A percentile compares a stretch with the other conserved stretches of the same genome.
Conservation (phyloP, 30 jellyfish, hydroid and myxozoan species). For the Turritopsis rubra region DNA sequence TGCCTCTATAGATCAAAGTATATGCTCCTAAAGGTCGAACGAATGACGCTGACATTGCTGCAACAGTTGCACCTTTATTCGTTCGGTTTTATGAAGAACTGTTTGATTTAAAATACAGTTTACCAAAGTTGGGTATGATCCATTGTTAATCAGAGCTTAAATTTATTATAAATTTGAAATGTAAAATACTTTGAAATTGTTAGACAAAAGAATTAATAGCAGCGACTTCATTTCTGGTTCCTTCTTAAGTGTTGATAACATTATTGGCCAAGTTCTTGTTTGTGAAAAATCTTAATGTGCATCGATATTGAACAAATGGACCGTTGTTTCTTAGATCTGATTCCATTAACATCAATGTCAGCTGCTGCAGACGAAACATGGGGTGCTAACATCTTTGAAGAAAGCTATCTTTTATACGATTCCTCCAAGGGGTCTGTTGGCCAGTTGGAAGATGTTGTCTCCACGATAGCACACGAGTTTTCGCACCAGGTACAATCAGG, state of each 20-base stretch:
- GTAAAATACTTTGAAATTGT: too few species aligned
- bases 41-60: slow-evolving; percentile 22
- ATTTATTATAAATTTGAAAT: too few species aligned
- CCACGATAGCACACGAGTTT: slow-evolving; percentile 15
- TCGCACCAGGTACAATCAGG: slow-evolving; percentile 16
- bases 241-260: too few species aligned
- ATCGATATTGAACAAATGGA: too few species aligned
- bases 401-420: slow-evolving; percentile 4
- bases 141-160: neutral
- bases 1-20: slow-evolving; percentile 20
- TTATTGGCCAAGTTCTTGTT: too few species aligned
- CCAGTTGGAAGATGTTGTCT: neutral
- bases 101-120: slow-evolving; percentile 7
- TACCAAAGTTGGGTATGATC: slow-evolving; percentile 30
- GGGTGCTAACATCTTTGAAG: slow-evolving; percentile 25
- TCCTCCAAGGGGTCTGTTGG: neutral
- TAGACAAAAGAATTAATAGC: too few species aligned
- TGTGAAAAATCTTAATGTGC: too few species aligned
- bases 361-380: slow-evolving; percentile 38
- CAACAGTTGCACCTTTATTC: slow-evolving; percentile 14
- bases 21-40: slow-evolving; percentile 31
- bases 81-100: slow-evolving; percentile 9
- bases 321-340: slow-evolving; percentile 27
- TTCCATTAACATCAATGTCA: slow-evolving; percentile 7
- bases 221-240: too few species aligned